Evolutionary conservation across 2,113 vertebrate species (phyloP), one percentile per base, ranked within the genome.

Genomic region (Oryzias javanicus): DNA sequence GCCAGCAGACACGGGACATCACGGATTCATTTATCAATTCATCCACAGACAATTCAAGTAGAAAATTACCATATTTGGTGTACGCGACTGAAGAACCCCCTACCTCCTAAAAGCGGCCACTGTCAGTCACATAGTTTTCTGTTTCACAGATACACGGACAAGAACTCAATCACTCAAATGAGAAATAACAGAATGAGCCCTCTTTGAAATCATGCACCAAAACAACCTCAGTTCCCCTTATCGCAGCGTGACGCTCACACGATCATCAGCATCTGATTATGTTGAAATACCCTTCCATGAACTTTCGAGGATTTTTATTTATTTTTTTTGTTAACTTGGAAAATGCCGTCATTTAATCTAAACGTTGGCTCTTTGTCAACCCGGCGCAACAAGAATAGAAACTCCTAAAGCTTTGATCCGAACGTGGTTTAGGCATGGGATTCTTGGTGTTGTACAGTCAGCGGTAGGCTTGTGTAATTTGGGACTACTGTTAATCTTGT

Each of bases 231-330:
- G 69, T 57, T 22, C 16, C 50, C 0, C 5, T 49, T 58, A 69
- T 72, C 75, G 53, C 82, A 76, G 72, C 62, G n/a, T 70, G 81
- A 69, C 50, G 72, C 69, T 59, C 67, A 27, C 55, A 54, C 16
- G 59, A 76, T 86, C 84, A 87, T 87, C 83, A 84, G 47, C n/a
- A 18, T 76, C 72, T 82, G 74, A 78, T 82, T 70, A 68, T 59
- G 68, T 61, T 60, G 49, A 64, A 60, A 29, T 58, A 46, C 22
- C 47, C 72, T 53, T 68, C 41, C 51, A 42, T 70, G 52, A 76
- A 82, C 70, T 60, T 76, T 83, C 70, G 78, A 75, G 77, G 72
- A 22, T 22, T 22, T 22, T 22, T n/a, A n/a, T n/a, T n/a, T n/a
- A n/a, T n/a, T 22, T 22, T 81, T 78, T 64, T 77, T 73, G 72